Evolutionary conservation across 2,113 vertebrate genomes (phyloP).

Genomic region (Conger conger): DNA sequence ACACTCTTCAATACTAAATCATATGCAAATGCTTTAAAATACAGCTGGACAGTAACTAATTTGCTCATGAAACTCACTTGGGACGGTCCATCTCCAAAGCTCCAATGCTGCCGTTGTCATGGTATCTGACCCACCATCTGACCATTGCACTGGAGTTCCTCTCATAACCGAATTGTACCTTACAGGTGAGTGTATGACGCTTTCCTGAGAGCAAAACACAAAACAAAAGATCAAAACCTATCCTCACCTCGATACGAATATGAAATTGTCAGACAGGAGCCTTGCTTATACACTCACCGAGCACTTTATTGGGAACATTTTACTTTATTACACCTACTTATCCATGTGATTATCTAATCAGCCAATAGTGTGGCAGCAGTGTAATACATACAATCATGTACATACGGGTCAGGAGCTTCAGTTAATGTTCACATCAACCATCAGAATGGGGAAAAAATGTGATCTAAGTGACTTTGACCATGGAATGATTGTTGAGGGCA

Average conservation of each 20-base stretch:
- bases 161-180: slow-evolving; percentile 72
- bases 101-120: slow-evolving; percentile 44
- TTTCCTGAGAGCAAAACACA: slow-evolving; percentile 62
- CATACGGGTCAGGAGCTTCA: too few relatives aligned
- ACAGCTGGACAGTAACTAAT: not conserved
- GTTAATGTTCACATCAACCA: too few relatives aligned
- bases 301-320: too few relatives aligned
- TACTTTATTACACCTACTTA: too few relatives aligned
- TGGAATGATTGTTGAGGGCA: too few relatives aligned
- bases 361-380: too few relatives aligned
- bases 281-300: not conserved
- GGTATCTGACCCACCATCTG: slow-evolving; percentile 65
- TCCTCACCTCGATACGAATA: not conserved
- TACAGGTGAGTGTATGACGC: slow-evolving; percentile 69
- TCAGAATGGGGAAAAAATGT: too few relatives aligned
- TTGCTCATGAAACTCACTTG: slow-evolving; percentile 37
- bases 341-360: too few relatives aligned
- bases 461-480: too few relatives aligned
- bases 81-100: slow-evolving; percentile 25
- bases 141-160: slow-evolving; percentile 39
- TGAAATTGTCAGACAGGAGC: not conserved
- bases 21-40: too few relatives aligned
- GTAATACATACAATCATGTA: too few relatives aligned
- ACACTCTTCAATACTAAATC: too few relatives aligned
- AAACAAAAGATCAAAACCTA: slow-evolving; percentile 3